Evolutionary conservation across 2,888 invertebrate species (phyloP), one percentile per base, ranked within the genome.

Genomic region (Steinernema carpocapsae): DNA sequence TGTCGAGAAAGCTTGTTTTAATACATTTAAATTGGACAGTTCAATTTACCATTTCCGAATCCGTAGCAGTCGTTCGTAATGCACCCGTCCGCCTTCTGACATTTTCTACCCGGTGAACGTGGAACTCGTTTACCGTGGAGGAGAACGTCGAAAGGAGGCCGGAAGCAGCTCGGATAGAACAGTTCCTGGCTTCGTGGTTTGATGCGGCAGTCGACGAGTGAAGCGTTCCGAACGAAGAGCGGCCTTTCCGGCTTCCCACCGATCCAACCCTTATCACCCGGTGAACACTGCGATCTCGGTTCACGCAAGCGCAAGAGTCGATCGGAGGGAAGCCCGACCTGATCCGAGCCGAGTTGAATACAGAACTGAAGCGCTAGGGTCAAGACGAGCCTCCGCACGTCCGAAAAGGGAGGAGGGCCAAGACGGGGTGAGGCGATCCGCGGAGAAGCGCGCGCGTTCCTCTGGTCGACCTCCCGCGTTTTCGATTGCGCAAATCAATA

Each of bases 261-360:
- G 56, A 56, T 56, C 56, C 56, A 56, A 56, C 56, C 26, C 56
- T 56, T 56, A 56, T 56, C 56, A 56, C 56, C 56, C 56, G 56
- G 26, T 56, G 56, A 56, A 56, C 56, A 19, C 56, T 4, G 19
- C 4, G 22, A 22, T 26, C 14, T 56, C 56, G 26, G 24, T 56
- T 26, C 26, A 17, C 56, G 4, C 4, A 7, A 22, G 56, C 56
- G 56, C 14, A 56, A 56, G 56, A 56, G 56, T 19, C 56, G 56
- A 56, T 56, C 56, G 56, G 56, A 56, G 56, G 56, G 22, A 26
- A 48, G 48, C n/a, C 6, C 56, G 56, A 56, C 56, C 56, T 56
- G 56, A 56, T 56, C 56, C 56, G 24, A 26, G 56, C 4, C 37
- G 56, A 56, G 56, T 4, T 3, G 14, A 48, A 19, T 3, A 19